Conservation (phyloP, 2,888 invertebrate genomes). For the Lithophane leautieri region DNA sequence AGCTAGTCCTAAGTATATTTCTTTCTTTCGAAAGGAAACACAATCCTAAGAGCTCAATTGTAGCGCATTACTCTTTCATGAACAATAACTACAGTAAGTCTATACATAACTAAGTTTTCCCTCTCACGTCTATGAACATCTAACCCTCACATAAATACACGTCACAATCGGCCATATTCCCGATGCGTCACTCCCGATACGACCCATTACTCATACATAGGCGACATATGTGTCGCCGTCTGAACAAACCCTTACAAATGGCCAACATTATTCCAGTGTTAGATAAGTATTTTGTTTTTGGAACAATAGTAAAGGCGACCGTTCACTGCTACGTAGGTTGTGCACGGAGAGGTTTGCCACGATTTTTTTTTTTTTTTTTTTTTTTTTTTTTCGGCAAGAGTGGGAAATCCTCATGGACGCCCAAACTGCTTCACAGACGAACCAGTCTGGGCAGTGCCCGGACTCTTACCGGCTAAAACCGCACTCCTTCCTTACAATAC, state of each 20-base stretch:
- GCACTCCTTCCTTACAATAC: no score
- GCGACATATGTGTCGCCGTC: slow-evolving; percentile 48
- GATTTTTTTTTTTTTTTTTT: no score
- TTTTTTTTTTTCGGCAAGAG: no score
- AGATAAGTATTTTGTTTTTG: slow-evolving; percentile 59
- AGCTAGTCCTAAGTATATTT: not conserved
- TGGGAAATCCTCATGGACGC: no score
- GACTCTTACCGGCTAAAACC: no score
- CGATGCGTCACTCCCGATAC: slow-evolving; percentile 51
- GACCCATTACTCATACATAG: slow-evolving; percentile 50
- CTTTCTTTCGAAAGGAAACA: not conserved
- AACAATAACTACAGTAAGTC: slow-evolving; percentile 21
- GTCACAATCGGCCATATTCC: slow-evolving; percentile 29
- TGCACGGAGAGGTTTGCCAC: not conserved
- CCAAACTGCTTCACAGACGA: no score
- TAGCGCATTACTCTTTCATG: slow-evolving; percentile 27
- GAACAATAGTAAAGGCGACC: slow-evolving; percentile 18
- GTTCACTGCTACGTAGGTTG: not conserved
- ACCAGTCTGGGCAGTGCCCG: no score
- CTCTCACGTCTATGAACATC: slow-evolving; percentile 21
- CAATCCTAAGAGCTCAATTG: not conserved
- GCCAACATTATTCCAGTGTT: slow-evolving; percentile 48
- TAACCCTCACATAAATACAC: slow-evolving; percentile 31
- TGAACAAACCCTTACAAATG: slow-evolving; percentile 51
- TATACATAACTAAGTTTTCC: slow-evolving; percentile 20